These are phyloP conservation scores for Drosophila prostipennis DNA, from an alignment of 2,888 invertebrate genomes.

Conservation along the genomic window DNA sequence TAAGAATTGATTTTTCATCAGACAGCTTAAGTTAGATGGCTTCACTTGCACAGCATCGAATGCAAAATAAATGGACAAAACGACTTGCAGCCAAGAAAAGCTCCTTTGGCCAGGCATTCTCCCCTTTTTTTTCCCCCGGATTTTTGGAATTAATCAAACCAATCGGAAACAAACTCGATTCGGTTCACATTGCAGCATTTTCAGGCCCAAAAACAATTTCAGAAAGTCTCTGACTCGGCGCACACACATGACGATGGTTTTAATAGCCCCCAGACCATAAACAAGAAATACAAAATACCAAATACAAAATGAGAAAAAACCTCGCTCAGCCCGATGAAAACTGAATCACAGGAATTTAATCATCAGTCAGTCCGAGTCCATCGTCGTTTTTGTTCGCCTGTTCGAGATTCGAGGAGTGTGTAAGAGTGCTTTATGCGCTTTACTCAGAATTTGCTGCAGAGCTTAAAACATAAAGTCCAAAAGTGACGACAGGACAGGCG, in stretches of 20 bases:
- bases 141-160: slow-evolving; percentile 33
- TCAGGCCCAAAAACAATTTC: slow-evolving; percentile 3
- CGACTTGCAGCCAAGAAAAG: not conserved
- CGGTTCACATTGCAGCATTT: slow-evolving; percentile 1
- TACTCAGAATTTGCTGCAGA: slow-evolving; percentile 53
- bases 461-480: slow-evolving; percentile 53
- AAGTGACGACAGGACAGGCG: slow-evolving; percentile 6
- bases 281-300: slow-evolving; percentile 3
- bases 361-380: slow-evolving; percentile 48
- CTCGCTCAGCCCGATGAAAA: slow-evolving; percentile 12
- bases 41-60: slow-evolving; percentile 11
- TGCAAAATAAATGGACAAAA: slow-evolving; percentile 1
- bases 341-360: slow-evolving; percentile 77
- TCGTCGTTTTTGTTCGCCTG: slow-evolving; percentile 10
- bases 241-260: slow-evolving; percentile 20
- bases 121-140: not conserved
- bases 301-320: not conserved
- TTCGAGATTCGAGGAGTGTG: slow-evolving; percentile 17
- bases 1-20: slow-evolving; percentile 1
- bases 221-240: not conserved
- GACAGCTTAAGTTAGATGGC: slow-evolving; percentile 16
- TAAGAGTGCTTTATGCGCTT: slow-evolving; percentile 52
- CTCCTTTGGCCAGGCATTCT: not conserved
- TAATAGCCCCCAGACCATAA: slow-evolving; percentile 14
- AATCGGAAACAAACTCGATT: slow-evolving; percentile 28